Base-by-base conservation (phyloP, 2,797 vertebrate genomes). In the Artibeus jamaicensis region DNA sequence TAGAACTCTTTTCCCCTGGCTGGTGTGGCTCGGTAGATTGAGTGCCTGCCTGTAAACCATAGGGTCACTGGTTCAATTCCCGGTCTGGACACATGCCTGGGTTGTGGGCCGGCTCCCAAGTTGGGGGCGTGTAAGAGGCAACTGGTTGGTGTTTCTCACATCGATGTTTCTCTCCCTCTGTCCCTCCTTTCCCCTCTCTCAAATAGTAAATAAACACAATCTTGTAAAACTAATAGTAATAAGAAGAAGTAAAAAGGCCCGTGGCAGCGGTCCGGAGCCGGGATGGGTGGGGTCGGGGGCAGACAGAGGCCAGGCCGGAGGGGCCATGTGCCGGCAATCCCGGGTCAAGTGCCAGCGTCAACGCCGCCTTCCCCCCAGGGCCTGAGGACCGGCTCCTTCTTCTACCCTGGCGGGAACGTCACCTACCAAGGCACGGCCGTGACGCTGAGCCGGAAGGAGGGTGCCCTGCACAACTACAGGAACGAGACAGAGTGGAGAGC, bases 401-500 rank as follows among this genome's bases (percentile, higher is more conserved):
- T 99, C 97, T 99, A 99, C 94, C 99, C 99, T 0, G 99, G 99
- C 2, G 99, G 99, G 2, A 99, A 97, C 0, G 98, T 99, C 42
- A 98, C 97, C 81, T 99, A 99, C 96, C 98, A 98, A 93, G 99
- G 98, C 21, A 93, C 99, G 95, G 87, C 96, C 1, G 98, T 98
- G 65, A 96, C 97, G 0, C 93, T 97, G 95, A 98, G 95, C 67
- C 93, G 98, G 59, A 99, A 99, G 97, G 99, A 99, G 95, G 98
- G 98, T 0, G 0, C 0, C 0, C 0, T 97, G 0, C 99, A 99
- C 98, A 97, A 99, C 96, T 99, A 99, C 97, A 98, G 97, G 62
- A 98, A 99, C 0, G 99, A 99, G 98, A 97, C 39, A 0, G 97
- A 97, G 59, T 99, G 99, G 99, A 96, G 21, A 5, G 44, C 98